These are phyloP conservation scores for Philopotamus ludificatus DNA, from an alignment of 1,140 invertebrate species.

Conservation along the genomic window DNA sequence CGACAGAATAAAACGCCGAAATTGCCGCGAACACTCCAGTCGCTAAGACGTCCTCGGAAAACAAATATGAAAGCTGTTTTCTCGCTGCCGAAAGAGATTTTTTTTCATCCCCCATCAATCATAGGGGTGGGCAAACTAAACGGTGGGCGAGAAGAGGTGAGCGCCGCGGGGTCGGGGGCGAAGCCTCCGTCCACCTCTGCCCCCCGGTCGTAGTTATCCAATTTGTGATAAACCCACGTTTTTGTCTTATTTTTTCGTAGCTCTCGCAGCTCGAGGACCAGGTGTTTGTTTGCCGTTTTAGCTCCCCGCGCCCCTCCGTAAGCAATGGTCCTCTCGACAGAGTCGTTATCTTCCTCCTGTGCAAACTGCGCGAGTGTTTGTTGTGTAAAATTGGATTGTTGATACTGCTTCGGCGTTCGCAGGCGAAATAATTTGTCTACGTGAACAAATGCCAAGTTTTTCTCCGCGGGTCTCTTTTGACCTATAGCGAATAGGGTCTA, in stretches of 20 bases:
- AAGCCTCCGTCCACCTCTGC: no score
- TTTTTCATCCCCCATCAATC: slow-evolving; percentile 35
- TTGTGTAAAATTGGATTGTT: slow-evolving; percentile 36
- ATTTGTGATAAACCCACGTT: slow-evolving; percentile 40
- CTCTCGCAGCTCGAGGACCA: slow-evolving; percentile 24
- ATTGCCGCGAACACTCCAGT: slow-evolving; percentile 12
- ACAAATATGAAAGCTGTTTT: slow-evolving; percentile 38
- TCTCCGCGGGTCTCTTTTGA: no score
- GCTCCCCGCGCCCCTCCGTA: slow-evolving; percentile 7
- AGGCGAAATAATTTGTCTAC: slow-evolving; percentile 36
- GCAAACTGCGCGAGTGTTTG: slow-evolving; percentile 34
- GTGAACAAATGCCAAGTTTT: slow-evolving; percentile 34
- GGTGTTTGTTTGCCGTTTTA: slow-evolving; percentile 36
- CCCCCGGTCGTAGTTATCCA: slow-evolving; percentile 30
- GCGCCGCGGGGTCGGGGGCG: neutral
- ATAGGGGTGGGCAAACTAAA: no score
- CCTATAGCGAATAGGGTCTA: no score
- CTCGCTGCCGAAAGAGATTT: slow-evolving; percentile 24
- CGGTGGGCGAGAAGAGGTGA: neutral
- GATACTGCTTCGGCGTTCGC: slow-evolving; percentile 29
- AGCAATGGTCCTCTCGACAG: slow-evolving; percentile 13
- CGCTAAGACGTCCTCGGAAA: slow-evolving; percentile 18
- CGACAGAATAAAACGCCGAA: slow-evolving; percentile 2
- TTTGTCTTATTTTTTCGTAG: slow-evolving; percentile 40
- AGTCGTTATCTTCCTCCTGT: slow-evolving; percentile 26